Evolutionary conservation across 2,888 invertebrate species (phyloP).

Genomic region (Leptopterna dolabrata): DNA sequence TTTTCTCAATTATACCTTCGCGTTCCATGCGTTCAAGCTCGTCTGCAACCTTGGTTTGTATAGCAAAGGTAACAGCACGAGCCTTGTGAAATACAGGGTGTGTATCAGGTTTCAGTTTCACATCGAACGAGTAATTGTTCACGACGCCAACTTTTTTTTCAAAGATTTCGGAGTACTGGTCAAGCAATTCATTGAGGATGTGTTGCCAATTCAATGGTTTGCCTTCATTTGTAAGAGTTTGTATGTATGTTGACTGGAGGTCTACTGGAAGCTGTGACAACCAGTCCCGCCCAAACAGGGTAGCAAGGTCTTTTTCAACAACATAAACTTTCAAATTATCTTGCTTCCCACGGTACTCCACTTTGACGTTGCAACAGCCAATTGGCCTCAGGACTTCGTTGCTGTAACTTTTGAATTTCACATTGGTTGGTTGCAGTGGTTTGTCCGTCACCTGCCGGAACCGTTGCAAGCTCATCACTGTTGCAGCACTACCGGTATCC

Average conservation of each 20-base stretch:
- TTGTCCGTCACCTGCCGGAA: neutral
- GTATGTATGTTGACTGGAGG: neutral
- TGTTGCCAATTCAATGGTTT: neutral
- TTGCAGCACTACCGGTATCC: neutral
- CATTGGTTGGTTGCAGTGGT: neutral
- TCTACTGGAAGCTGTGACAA: neutral
- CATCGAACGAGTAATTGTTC: neutral
- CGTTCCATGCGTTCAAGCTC: neutral
- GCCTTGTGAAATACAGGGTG: neutral
- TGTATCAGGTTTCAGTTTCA: neutral
- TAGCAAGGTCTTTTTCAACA: neutral
- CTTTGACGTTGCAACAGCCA: neutral
- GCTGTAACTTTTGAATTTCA: neutral
- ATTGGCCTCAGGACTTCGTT: neutral
- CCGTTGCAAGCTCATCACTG: neutral
- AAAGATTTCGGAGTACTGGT: neutral
- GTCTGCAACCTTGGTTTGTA: neutral
- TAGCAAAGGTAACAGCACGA: neutral
- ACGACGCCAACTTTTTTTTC: neutral
- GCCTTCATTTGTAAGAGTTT: neutral
- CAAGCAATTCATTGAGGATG: neutral
- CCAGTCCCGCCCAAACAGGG: neutral
- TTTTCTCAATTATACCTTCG: neutral
- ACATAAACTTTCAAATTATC: neutral
- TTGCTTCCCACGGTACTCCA: neutral